Evolutionary conservation across 2,888 invertebrate genomes (phyloP).

Genomic region (Drosophila anomalata): DNA sequence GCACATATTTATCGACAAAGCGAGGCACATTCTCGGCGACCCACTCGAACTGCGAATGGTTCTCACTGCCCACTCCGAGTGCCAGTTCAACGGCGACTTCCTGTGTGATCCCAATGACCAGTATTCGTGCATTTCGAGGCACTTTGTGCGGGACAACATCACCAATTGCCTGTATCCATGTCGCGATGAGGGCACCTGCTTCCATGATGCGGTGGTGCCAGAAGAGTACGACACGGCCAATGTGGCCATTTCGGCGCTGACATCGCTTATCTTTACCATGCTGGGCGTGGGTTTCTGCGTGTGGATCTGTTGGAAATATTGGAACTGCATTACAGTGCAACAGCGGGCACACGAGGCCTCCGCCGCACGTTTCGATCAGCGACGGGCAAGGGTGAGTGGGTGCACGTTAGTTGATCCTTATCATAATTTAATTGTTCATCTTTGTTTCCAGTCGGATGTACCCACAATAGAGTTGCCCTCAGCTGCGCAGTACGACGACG

Average conservation of each 20-base stretch:
- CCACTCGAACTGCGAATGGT: constrained; percentile 82
- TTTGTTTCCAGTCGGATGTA: constrained; percentile 64
- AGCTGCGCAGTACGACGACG: constrained; percentile 56
- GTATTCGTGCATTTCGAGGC: constrained; percentile 81
- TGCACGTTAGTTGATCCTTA: background rate
- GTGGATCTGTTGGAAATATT: constrained; percentile 83
- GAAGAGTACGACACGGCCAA: constrained; percentile 80
- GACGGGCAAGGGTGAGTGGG: constrained; percentile 56
- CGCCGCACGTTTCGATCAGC: constrained; percentile 74
- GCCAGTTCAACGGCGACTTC: constrained; percentile 77
- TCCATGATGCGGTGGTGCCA: constrained; percentile 72
- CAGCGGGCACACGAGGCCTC: constrained; percentile 82
- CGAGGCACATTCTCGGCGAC: constrained; percentile 67
- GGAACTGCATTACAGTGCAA: constrained; percentile 82
- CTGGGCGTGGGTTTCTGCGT: constrained; percentile 82
- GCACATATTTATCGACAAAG: constrained; percentile 74
- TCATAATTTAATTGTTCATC: background rate
- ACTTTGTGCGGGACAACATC: constrained; percentile 82
- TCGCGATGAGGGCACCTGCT: constrained; percentile 81
- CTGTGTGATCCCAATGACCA: constrained; percentile 77
- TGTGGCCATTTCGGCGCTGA: constrained; percentile 82
- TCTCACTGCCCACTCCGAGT: constrained; percentile 80
- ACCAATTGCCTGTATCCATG: constrained; percentile 82
- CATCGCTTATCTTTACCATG: constrained; percentile 83
- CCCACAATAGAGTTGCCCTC: constrained; percentile 79